phyloP scores from a whole-genome alignment of 2,888 invertebrate genomes.

The Cybosia mesomella region DNA sequence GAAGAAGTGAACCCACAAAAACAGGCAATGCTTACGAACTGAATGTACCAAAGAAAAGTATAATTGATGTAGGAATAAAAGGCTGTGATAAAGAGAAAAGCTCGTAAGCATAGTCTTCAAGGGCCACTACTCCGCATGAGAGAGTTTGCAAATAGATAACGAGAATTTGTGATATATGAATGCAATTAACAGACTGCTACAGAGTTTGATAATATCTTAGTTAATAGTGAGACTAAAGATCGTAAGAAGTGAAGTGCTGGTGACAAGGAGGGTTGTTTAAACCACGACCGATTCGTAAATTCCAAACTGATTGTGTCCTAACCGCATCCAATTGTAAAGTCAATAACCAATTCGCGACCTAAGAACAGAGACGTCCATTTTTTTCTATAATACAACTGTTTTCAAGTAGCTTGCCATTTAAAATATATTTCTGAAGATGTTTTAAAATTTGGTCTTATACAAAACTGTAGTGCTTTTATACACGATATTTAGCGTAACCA shows the following conservation, averaged over 20 bases:
- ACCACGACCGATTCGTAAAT: conserved; percentile 52
- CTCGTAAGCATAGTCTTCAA: conserved; percentile 59
- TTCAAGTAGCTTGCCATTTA: conserved; percentile 85
- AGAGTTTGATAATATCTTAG: conserved; percentile 74
- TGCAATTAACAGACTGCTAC: conserved; percentile 78
- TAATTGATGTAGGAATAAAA: conserved; percentile 74
- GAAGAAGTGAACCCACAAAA: conserved; percentile 72
- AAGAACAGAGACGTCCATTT: conserved; percentile 86
- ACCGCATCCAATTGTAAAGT: conserved; percentile 77
- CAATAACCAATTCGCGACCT: conserved; percentile 84
- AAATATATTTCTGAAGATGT: conserved; percentile 84
- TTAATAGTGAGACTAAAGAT: conserved; percentile 59
- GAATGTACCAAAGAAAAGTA: conserved; percentile 69
- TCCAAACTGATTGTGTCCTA: conserved; percentile 66
- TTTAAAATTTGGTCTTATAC: conserved; percentile 84
- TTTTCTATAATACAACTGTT: conserved; percentile 80
- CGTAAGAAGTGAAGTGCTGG: conserved; percentile 56
- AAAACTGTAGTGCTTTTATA: conserved; percentile 86
- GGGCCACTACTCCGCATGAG: conserved; percentile 76
- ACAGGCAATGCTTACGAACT: conserved; percentile 60
- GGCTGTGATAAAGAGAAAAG: conserved; percentile 77
- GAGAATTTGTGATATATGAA: conserved; percentile 78
- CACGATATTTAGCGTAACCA: conserved; percentile 82
- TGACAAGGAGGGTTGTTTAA: conserved; percentile 49
- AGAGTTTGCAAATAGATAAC: conserved; percentile 79